Percentiles rank a stretch among this genome's conserved stretches.
phyloP scores from a whole-genome alignment of 2,113 vertebrate genomes.

The Gobiocypris rarus region DNA sequence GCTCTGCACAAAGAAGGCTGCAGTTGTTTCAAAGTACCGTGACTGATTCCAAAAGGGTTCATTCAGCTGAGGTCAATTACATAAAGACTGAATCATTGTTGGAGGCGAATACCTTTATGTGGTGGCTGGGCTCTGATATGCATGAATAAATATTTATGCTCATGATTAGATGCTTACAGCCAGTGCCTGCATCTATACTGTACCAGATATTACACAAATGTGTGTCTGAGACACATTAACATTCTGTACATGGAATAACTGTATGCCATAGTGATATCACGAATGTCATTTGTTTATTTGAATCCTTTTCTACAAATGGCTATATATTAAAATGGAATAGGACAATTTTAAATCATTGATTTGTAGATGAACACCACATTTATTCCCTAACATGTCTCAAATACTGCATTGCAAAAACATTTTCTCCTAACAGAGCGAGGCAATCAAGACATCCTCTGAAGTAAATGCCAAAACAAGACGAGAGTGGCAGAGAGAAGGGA shows the following conservation, averaged over 20 bases:
- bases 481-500: background rate
- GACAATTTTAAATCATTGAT: too few relatives aligned
- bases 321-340: background rate
- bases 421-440: background rate
- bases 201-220: background rate
- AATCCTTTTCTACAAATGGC: background rate
- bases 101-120: conserved; percentile 34
- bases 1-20: conserved; percentile 47
- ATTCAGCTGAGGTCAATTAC: conserved; percentile 64
- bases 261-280: background rate
- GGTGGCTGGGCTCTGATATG: conserved; percentile 39
- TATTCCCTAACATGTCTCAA: background rate
- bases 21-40: conserved; percentile 29
- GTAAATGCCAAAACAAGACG: background rate
- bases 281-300: too few relatives aligned
- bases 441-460: background rate
- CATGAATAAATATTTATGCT: conserved; percentile 63
- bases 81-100: conserved; percentile 51
- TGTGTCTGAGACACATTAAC: background rate
- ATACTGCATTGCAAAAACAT: background rate
- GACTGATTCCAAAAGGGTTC: conserved; percentile 47
- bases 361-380: background rate
- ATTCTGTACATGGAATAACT: background rate
- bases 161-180: conserved; percentile 20
- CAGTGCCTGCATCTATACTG: background rate